Evolutionary conservation across 2,113 vertebrate genomes (phyloP), one percentile per base, ranked within the genome.

Genomic region (Apodemus sylvaticus): DNA sequence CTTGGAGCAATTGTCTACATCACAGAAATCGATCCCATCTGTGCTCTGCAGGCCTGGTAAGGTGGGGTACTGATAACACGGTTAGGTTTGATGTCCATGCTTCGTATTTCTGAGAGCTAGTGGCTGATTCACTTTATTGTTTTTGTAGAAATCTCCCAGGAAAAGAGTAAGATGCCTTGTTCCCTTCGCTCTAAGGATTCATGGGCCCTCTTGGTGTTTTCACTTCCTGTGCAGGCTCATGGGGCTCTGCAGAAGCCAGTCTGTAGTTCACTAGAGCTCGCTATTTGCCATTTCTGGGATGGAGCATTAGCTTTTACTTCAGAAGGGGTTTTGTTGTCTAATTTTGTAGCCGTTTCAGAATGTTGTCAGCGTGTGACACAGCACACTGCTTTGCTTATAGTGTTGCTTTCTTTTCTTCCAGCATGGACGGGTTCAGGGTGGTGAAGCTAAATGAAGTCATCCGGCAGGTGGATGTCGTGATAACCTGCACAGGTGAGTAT

Each of bases 1-100:
- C 98, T 99, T 0, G 99, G 99, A 96, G 99, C 99, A 53, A 99
- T 99, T 31, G 99, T 99, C 97, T 99, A 99, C 51, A 99, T 99
- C 97, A 99, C 99, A 0, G 99, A 99, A 98, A 99, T 99, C 0
- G 99, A 99, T 98, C 99, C 99, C 95, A 99, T 99, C 98, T 99
- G 99, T 14, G 99, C 99, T 86, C 99, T 99, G 64, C 99, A 99
- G 86, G 99, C 99, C 53, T 99, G 99, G 99, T 99, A 98, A 99
- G 97, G 92, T 94, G 9, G 70, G 9, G 36, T n/a, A 8, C 34
- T 19, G 70, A n/a, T 39, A 34, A 14, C 66, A 16, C 68, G 92
- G 36, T 55, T 1, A 24, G 83, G 74, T 77, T 42, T 10, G 3
- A 16, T 31, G 31, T 26, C 17, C n/a, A 64, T 79, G 48, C 60